These are phyloP conservation scores for Sapajus apella DNA, from an alignment of 2,113 vertebrate genomes.

Conservation along the genomic window DNA sequence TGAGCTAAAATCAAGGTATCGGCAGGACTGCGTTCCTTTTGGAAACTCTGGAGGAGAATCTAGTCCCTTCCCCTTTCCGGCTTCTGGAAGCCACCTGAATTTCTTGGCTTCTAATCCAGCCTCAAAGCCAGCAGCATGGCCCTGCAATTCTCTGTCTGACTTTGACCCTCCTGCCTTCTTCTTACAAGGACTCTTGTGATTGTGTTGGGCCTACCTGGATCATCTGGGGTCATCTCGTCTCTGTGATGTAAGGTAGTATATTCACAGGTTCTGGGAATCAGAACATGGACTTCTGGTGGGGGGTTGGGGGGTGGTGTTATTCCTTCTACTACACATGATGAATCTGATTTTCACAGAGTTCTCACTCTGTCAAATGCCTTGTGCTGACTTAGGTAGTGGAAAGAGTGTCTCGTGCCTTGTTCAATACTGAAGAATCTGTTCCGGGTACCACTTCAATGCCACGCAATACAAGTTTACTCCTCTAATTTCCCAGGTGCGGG, in stretches of 20 bases:
- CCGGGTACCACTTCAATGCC: no score
- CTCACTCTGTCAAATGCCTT: not conserved
- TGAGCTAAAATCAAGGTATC: not conserved
- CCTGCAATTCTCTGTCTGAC: not conserved
- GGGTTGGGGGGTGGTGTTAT: not conserved
- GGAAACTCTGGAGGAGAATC: not conserved
- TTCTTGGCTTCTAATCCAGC: not conserved
- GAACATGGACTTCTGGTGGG: not conserved
- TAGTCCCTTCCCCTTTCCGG: not conserved
- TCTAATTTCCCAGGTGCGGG: not conserved
- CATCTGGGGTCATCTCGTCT: no score
- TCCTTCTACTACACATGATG: not conserved
- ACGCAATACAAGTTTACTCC: not conserved
- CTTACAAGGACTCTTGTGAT: not conserved
- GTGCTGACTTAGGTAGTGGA: not conserved
- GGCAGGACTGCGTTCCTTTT: not conserved
- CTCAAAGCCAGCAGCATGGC: not conserved
- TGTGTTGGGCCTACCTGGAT: no score
- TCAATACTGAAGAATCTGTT: not conserved
- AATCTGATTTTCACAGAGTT: not conserved
- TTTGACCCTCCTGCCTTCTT: not conserved
- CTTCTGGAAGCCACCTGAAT: not conserved
- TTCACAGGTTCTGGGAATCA: not conserved
- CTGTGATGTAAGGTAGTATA: not conserved
- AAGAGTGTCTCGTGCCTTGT: not conserved